Conservation (phyloP, 1,140 invertebrate genomes). For the Eulimnadia texana region DNA sequence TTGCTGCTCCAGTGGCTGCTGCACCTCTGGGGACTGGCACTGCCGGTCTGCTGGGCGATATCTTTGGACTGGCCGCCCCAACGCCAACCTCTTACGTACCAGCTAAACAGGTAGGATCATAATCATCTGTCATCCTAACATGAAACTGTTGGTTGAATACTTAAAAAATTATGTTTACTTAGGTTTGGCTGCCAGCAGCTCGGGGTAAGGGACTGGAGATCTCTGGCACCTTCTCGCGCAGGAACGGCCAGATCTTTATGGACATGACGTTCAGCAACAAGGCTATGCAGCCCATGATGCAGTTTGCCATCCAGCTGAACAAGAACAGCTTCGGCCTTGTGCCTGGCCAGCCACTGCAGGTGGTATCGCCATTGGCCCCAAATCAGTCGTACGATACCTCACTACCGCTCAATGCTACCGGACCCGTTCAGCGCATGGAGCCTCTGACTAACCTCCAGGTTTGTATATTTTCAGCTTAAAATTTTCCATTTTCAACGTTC, state of each 20-base stretch:
- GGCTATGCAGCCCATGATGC: constrained; percentile 93
- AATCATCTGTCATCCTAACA: not conserved
- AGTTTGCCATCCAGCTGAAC: constrained; percentile 96
- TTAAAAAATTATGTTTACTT: not conserved
- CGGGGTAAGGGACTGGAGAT: constrained; percentile 97
- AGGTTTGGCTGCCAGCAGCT: constrained; percentile 80
- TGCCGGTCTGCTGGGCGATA: constrained; percentile 69
- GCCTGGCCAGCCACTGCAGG: constrained; percentile 63
- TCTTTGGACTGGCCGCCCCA: constrained; percentile 63
- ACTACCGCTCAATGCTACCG: constrained; percentile 60
- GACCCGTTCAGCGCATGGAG: constrained; percentile 93
- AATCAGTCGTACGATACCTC: constrained; percentile 65
- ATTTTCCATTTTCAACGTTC: not conserved
- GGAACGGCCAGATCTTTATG: constrained; percentile 78
- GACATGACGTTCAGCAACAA: constrained; percentile 95
- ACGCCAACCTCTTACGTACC: constrained; percentile 47
- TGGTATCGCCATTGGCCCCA: constrained; percentile 64
- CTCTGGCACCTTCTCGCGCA: constrained; percentile 81
- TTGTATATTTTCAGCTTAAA: constrained; percentile 6
- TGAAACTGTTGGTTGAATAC: no score
- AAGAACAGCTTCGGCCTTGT: constrained; percentile 92
- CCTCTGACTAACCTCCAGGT: constrained; percentile 90
- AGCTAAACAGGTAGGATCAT: constrained; percentile 48
- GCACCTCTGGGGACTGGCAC: constrained; percentile 25
- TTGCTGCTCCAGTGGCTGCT: constrained; percentile 25